Evolutionary conservation across 92 coral and sea anemone genomes (phyloP).

Genomic region (Umimayanthus kanabou): DNA sequence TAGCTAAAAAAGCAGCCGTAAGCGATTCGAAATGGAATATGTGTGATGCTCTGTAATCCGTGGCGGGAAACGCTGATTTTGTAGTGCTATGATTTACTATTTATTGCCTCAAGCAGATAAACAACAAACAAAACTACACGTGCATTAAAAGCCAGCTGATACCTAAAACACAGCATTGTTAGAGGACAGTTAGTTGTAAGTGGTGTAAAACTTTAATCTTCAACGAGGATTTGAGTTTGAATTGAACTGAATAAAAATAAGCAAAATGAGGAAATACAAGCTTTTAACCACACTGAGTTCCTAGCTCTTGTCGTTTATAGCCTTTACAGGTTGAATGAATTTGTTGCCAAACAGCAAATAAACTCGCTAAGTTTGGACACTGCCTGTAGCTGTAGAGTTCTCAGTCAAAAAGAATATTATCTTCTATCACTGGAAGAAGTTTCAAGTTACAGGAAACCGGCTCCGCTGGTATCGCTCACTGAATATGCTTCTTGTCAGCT

Average conservation of each 20-base stretch:
- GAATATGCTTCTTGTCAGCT: constrained; percentile 3
- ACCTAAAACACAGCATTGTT: constrained; percentile 7
- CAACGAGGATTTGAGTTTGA: constrained; percentile 16
- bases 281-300: neutral
- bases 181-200: neutral
- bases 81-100: neutral
- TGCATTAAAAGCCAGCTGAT: constrained; percentile 37
- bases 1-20: neutral
- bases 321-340: neutral
- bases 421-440: neutral
- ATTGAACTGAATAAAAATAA: neutral
- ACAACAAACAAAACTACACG: constrained; percentile 14
- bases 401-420: no score
- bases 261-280: neutral
- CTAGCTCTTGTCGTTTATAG: no score
- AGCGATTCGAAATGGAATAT: constrained; percentile 1
- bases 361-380: neutral
- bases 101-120: constrained; percentile 23
- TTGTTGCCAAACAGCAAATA: neutral
- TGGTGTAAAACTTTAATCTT: neutral
- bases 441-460: constrained; percentile 18
- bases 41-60: constrained; percentile 1
- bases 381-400: no score
- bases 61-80: constrained; percentile 21
- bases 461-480: neutral